Conservation (phyloP, 1,140 invertebrate species). For the Bicyclus anynana region DNA sequence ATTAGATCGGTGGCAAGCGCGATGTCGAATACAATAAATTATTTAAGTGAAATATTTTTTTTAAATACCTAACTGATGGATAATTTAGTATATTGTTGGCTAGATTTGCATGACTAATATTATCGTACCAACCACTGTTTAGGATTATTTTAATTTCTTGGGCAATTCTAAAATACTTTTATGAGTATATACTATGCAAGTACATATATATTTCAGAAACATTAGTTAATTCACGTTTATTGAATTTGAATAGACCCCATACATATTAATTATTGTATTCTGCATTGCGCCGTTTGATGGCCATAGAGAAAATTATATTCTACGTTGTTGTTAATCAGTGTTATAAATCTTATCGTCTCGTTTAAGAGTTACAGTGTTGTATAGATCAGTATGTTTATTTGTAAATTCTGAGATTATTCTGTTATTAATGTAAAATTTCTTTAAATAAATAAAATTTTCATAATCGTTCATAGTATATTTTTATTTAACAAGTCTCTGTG, state of each 20-base stretch:
- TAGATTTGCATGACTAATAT: too few species aligned
- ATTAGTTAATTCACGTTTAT: constrained; percentile 4
- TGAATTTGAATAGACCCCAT: constrained; percentile 18
- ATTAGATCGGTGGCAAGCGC: constrained; percentile 57
- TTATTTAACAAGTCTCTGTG: constrained; percentile 34
- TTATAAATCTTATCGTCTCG: constrained; percentile 73
- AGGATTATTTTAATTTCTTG: too few species aligned
- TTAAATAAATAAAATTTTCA: constrained; percentile 76
- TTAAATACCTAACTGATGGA: too few species aligned
- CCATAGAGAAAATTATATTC: constrained; percentile 63
- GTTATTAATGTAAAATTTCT: constrained; percentile 74
- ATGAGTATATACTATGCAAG: too few species aligned
- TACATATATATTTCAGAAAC: too few species aligned
- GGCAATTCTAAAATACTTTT: too few species aligned
- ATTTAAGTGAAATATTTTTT: too few species aligned
- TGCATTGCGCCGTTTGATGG: constrained; percentile 51
- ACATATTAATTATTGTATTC: constrained; percentile 51
- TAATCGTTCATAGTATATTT: constrained; percentile 66
- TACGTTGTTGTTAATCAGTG: constrained; percentile 74
- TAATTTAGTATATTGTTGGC: too few species aligned
- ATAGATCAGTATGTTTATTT: constrained; percentile 74
- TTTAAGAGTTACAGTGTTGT: constrained; percentile 76
- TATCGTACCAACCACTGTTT: too few species aligned
- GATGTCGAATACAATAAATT: constrained; percentile 56
- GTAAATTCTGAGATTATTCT: constrained; percentile 72